A percentile compares a stretch with the other conserved stretches of the same genome.
Evolutionary conservation across 2,113 vertebrate genomes (phyloP).

Genomic region (Columba janthina): DNA sequence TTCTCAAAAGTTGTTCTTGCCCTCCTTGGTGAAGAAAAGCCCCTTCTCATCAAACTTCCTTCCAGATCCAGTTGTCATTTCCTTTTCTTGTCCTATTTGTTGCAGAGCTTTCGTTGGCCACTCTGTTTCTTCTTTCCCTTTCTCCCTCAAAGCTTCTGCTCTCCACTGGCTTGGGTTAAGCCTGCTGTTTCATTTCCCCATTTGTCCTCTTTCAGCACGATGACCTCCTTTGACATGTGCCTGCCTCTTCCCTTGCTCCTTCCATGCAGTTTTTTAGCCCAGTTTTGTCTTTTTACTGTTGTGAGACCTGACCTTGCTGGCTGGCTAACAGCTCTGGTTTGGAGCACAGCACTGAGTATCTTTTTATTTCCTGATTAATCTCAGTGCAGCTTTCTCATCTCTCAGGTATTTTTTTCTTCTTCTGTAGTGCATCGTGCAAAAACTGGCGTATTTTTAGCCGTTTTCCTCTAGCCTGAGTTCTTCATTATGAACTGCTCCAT

Average conservation of each 20-base stretch:
- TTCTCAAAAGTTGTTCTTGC: not conserved
- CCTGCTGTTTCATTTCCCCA: slow-evolving; percentile 29
- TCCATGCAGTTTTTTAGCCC: not conserved
- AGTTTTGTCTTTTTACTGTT: not conserved
- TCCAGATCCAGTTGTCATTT: slow-evolving; percentile 38
- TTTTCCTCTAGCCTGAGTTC: not conserved
- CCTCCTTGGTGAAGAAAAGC: slow-evolving; percentile 42
- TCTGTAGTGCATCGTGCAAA: not conserved
- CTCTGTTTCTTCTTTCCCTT: slow-evolving; percentile 34
- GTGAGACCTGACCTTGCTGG: not conserved
- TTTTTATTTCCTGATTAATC: not conserved
- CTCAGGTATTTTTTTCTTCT: not conserved
- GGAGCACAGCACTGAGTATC: not conserved
- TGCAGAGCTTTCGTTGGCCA: not conserved
- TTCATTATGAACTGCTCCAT: not conserved
- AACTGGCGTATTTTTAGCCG: not conserved
- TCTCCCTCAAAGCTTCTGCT: slow-evolving; percentile 19
- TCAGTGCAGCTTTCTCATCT: not conserved
- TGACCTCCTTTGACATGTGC: not conserved
- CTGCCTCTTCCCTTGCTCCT: not conserved
- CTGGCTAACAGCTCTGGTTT: not conserved
- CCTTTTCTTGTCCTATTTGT: slow-evolving; percentile 34
- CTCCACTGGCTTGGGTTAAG: not conserved
- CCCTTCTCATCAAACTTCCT: slow-evolving; percentile 58
- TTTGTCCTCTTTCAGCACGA: not conserved